These are phyloP conservation scores for Streblospio benedicti DNA, from an alignment of 1,140 invertebrate genomes.

Conservation along the genomic window DNA sequence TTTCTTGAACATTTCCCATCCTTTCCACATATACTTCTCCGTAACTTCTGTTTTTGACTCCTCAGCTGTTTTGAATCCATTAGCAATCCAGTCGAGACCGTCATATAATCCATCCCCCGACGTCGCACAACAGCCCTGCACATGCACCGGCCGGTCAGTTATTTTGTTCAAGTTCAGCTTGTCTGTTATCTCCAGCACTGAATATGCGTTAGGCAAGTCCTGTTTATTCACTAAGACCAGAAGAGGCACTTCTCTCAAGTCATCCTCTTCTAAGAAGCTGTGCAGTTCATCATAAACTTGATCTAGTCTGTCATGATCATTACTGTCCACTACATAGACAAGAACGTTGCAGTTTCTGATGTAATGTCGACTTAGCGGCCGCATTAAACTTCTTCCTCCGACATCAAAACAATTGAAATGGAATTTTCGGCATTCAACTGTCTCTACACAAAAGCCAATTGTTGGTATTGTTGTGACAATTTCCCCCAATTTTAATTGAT, in stretches of 20 bases:
- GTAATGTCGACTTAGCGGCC: too few relatives aligned
- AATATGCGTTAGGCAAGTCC: constrained; percentile 72
- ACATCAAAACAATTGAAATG: too few relatives aligned
- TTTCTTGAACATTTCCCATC: too few relatives aligned
- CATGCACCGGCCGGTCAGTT: constrained; percentile 60
- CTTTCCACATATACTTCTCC: too few relatives aligned
- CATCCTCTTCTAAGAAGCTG: constrained; percentile 70
- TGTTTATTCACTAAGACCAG: constrained; percentile 99
- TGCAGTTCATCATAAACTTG: constrained; percentile 86
- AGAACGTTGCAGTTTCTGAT: too few relatives aligned
- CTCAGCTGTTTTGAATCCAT: constrained; percentile 41
- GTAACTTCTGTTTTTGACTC: too few relatives aligned
- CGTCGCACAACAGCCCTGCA: constrained; percentile 31
- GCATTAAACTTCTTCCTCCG: too few relatives aligned
- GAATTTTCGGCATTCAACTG: too few relatives aligned
- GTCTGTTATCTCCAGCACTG: constrained; percentile 93
- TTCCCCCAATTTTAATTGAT: constrained; percentile 92
- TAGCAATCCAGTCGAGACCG: constrained; percentile 29
- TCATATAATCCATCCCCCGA: constrained; percentile 37
- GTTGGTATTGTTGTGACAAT: constrained; percentile 84
- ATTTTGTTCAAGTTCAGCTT: constrained; percentile 82
- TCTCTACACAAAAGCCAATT: too few relatives aligned
- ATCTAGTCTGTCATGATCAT: constrained; percentile 89
- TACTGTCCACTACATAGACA: constrained; percentile 97
- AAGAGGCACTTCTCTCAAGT: constrained; percentile 89